Evolutionary conservation across 2,113 vertebrate genomes (phyloP), one percentile per base, ranked within the genome.

Genomic region (Porphyrio hochstetteri): DNA sequence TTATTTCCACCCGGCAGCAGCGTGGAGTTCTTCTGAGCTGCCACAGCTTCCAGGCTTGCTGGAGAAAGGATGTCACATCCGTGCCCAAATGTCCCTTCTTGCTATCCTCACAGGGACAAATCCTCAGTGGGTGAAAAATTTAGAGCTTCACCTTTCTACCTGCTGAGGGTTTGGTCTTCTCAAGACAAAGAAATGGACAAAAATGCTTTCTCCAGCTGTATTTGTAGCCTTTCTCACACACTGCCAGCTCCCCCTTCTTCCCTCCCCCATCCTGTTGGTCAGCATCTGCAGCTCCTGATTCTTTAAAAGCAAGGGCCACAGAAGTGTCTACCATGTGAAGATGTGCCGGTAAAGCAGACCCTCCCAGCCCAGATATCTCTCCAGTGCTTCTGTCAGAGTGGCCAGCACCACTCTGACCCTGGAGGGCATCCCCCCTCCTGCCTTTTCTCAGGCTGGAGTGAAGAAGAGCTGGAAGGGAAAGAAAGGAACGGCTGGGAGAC

Each of bases 181-280:
- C 3, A 4, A 79, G 53, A 31, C 14, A 46, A 61, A 72, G 25
- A 69, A 72, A 48, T 2, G 9, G 42, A 75, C 9, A 7, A 79
- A 59, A 82, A 29, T 0, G 1, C 0, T 46, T 82, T 75, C 18
- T 16, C 9, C 9, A 9, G 2, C 3, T 0, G 0, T 59, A 7
- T 16, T 42, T 68, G 5, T 16, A 85, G 16, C 3, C 8, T 69
- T 89, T 68, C 50, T 68, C 19, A 75, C 6, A 33, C 3, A 13
- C 12, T 71, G 11, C 14, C 25, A 13, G 16, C 9, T 89, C 10
- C 12, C 13, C 2, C 1, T 3, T 53, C 40, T 46, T 46, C 31
- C 14, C 10, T 63, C 9, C 4, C 24, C 18, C 27, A 16, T 48
- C 46, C 27, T 20, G 27, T 31, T 57, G 8, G 5, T 60, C 35